Conservation (phyloP, 2,797 vertebrate genomes). For the Poecilia velifera region DNA sequence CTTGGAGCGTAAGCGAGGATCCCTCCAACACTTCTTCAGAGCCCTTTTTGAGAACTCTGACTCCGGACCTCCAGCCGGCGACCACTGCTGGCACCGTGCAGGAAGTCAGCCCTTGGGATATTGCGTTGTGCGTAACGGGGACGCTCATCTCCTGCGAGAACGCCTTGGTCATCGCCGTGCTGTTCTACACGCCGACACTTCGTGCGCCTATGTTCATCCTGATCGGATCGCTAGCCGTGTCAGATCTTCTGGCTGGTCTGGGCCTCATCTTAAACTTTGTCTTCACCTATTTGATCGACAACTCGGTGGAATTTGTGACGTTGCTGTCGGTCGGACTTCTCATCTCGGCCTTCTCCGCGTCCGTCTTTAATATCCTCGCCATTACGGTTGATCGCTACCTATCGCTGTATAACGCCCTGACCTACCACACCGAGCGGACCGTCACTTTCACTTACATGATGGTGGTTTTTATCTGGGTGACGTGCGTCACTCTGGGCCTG, state of each 20-base stretch:
- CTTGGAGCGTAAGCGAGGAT: constrained; percentile 69
- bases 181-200: constrained; percentile 88
- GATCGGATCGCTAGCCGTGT: constrained; percentile 88
- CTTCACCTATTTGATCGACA: constrained; percentile 81
- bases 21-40: constrained; percentile 67
- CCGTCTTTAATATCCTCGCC: constrained; percentile 88
- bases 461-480: constrained; percentile 85
- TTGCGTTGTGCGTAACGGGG: constrained; percentile 89
- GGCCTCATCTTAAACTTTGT: constrained; percentile 90
- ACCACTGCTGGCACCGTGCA: constrained; percentile 21
- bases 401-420: constrained; percentile 91
- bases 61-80: constrained; percentile 59
- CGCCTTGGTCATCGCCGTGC: constrained; percentile 88
- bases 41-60: constrained; percentile 48
- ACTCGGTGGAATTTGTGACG: constrained; percentile 82
- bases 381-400: constrained; percentile 93
- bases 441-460: constrained; percentile 86
- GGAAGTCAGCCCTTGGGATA: constrained; percentile 88
- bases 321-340: constrained; percentile 85
- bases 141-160: constrained; percentile 91
- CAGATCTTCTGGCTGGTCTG: constrained; percentile 88
- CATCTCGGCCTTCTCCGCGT: constrained; percentile 90
- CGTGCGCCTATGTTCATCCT: constrained; percentile 89
- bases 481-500: constrained; percentile 82
- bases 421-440: constrained; percentile 90